Evolutionary conservation across 2,888 invertebrate genomes (phyloP).

Genomic region (Chloroclystis v-ata): DNA sequence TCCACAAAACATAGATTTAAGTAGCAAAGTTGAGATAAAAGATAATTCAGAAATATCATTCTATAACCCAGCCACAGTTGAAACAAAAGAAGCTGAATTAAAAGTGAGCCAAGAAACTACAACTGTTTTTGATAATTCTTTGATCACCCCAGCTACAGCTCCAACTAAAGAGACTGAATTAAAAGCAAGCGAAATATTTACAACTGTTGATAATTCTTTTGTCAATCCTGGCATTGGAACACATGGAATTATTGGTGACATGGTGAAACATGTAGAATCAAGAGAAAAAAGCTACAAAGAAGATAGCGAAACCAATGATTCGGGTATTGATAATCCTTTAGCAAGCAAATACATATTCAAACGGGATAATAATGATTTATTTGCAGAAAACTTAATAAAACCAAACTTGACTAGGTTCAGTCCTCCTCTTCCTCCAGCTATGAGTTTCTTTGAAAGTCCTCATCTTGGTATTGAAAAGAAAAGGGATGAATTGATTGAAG

Average conservation of each 20-base stretch:
- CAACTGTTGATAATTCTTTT: background rate
- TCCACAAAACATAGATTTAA: constrained; percentile 15
- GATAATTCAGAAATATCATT: constrained; percentile 6
- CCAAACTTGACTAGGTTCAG: constrained; percentile 5
- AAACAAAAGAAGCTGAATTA: constrained; percentile 6
- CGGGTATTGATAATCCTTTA: constrained; percentile 2
- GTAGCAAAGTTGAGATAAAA: constrained; percentile 3
- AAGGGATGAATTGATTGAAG: constrained; percentile 7
- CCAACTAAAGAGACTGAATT: constrained; percentile 5
- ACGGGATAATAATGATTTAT: background rate
- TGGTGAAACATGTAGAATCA: constrained; percentile 2
- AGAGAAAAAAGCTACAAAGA: constrained; percentile 7
- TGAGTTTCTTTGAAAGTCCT: constrained; percentile 23
- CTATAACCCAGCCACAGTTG: constrained; percentile 9
- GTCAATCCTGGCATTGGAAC: constrained; percentile 6
- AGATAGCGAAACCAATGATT: background rate
- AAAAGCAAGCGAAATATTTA: background rate
- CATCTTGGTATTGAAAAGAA: constrained; percentile 1
- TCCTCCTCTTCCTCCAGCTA: constrained; percentile 17
- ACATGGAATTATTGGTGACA: constrained; percentile 16
- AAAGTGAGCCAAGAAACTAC: background rate
- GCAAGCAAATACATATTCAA: background rate
- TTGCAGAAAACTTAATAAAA: background rate
- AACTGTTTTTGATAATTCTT: background rate
- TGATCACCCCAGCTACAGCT: constrained; percentile 4